Percentiles rank a stretch among this genome's conserved stretches.
phyloP scores from a whole-genome alignment of 1,140 invertebrate species.

The Zaprionus lachaisei region DNA sequence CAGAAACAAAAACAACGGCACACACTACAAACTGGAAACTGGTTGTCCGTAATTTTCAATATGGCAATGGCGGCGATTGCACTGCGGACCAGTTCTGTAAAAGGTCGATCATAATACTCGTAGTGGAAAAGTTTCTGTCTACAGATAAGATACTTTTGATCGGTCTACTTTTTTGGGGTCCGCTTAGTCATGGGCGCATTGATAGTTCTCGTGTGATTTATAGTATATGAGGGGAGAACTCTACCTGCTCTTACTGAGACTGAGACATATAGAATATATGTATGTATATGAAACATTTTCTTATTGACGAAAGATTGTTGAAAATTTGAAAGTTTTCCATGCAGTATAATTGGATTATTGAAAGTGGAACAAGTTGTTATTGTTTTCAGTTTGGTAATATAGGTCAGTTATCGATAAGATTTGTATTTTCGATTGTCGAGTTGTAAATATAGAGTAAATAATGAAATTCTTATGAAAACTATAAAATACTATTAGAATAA shows the following conservation, averaged over 20 bases:
- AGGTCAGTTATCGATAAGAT: constrained; percentile 1
- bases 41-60: constrained; percentile 75
- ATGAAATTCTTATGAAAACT: background rate
- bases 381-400: background rate
- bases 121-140: constrained; percentile 39
- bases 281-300: background rate
- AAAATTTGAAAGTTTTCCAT: constrained; percentile 1
- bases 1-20: background rate
- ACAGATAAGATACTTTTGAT: constrained; percentile 21
- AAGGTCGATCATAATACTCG: constrained; percentile 55
- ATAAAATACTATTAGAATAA: background rate
- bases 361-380: background rate
- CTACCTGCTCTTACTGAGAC: background rate
- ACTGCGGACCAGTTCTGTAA: constrained; percentile 70
- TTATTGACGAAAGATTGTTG: background rate
- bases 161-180: background rate
- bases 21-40: constrained; percentile 35
- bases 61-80: constrained; percentile 53
- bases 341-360: background rate
- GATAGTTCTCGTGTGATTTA: constrained; percentile 28
- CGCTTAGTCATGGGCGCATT: constrained; percentile 15
- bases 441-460: too few species aligned
- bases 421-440: background rate
- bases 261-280: background rate
- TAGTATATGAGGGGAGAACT: background rate